Evolutionary conservation across 2,888 invertebrate genomes (phyloP).

Genomic region (Agelastica alni): DNA sequence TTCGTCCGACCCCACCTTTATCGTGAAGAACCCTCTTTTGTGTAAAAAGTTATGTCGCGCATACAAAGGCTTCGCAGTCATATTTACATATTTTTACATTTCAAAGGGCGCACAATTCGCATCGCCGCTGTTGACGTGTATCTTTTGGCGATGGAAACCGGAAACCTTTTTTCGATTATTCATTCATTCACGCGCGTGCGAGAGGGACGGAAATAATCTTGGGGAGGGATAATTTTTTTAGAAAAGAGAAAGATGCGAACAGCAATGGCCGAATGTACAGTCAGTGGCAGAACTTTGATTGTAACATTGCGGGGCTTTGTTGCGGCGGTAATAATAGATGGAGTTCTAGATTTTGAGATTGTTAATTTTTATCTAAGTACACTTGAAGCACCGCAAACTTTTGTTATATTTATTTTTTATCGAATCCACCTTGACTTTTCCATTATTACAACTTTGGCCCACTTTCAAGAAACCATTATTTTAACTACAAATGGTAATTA

Average conservation of each 20-base stretch:
- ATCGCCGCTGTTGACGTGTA: constrained; percentile 42
- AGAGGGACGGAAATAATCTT: constrained; percentile 25
- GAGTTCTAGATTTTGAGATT: not conserved
- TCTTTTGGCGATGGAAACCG: constrained; percentile 46
- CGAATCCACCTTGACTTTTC: too few relatives aligned
- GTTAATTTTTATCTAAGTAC: constrained; percentile 5
- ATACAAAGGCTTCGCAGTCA: constrained; percentile 45
- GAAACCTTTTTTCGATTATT: constrained; percentile 45
- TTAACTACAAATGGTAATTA: too few relatives aligned
- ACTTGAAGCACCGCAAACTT: too few relatives aligned
- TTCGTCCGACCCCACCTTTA: constrained; percentile 5
- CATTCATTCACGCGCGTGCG: constrained; percentile 36
- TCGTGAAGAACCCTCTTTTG: constrained; percentile 29
- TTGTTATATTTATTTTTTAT: too few relatives aligned
- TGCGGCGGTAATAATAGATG: not conserved
- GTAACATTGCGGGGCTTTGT: constrained; percentile 3
- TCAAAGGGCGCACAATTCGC: constrained; percentile 50
- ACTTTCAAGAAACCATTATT: too few relatives aligned
- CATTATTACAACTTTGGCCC: too few relatives aligned
- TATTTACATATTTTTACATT: constrained; percentile 56
- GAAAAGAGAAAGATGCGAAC: constrained; percentile 32
- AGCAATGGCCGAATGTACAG: constrained; percentile 38
- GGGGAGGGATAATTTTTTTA: constrained; percentile 35
- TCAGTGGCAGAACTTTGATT: constrained; percentile 26
- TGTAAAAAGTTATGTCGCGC: constrained; percentile 34